Evolutionary conservation across 2,888 invertebrate genomes (phyloP).

Genomic region (Labia minor): DNA sequence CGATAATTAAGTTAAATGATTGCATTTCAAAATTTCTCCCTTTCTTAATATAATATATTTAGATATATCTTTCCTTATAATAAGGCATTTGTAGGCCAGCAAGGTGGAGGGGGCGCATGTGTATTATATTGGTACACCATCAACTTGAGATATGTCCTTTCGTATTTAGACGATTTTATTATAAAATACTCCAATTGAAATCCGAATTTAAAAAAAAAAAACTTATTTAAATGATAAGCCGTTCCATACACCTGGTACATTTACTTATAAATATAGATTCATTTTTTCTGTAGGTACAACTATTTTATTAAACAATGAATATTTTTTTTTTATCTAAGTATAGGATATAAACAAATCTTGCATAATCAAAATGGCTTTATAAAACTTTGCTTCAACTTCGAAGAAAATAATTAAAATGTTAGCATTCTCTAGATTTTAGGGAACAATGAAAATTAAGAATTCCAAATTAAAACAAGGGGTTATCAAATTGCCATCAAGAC

Average conservation of each 20-base stretch:
- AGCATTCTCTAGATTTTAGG: not conserved
- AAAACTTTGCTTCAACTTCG: not conserved
- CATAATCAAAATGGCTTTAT: constrained; percentile 2
- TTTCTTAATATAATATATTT: constrained; percentile 1
- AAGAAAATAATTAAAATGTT: constrained; percentile 7
- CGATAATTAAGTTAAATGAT: not conserved
- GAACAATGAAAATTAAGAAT: constrained; percentile 13
- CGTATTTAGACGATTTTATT: not conserved
- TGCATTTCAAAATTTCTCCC: not conserved
- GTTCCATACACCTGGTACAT: not conserved
- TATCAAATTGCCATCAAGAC: constrained; percentile 8
- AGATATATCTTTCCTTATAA: not conserved
- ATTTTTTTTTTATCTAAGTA: not conserved
- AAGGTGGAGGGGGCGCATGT: not conserved
- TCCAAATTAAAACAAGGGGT: constrained; percentile 5
- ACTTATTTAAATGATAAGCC: not conserved
- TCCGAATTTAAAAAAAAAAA: not conserved
- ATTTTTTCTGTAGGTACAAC: too few relatives aligned
- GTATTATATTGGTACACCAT: not conserved
- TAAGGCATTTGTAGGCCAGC: not conserved
- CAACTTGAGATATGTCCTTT: not conserved
- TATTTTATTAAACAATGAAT: not conserved
- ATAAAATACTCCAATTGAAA: not conserved
- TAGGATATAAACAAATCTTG: not conserved
- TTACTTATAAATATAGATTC: too few relatives aligned